Conservation (phyloP, 2,113 vertebrate genomes). For the Rhinichthys klamathensis region DNA sequence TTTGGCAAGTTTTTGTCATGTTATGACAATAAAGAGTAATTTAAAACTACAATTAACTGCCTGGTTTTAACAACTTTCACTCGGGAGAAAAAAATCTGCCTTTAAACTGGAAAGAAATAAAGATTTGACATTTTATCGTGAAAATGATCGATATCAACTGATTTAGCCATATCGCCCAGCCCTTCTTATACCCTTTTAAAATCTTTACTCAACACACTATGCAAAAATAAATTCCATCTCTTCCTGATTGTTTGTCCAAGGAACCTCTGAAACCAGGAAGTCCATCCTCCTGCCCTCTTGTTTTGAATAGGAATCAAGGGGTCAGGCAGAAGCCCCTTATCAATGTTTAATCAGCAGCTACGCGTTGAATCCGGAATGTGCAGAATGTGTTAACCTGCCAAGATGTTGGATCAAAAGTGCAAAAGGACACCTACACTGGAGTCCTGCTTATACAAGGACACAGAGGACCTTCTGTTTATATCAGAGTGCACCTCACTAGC, state of each 20-base stretch:
- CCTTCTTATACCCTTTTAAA: background rate
- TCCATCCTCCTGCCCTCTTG: slow-evolving; percentile 62
- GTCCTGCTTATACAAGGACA: slow-evolving; percentile 21
- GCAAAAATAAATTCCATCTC: background rate
- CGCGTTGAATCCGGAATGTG: slow-evolving; percentile 67
- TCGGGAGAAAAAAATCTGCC: too few species aligned
- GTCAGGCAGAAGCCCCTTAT: slow-evolving; percentile 63
- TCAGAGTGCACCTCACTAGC: background rate
- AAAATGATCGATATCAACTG: too few species aligned
- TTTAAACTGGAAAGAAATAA: too few species aligned
- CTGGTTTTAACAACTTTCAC: too few species aligned
- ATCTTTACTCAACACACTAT: background rate
- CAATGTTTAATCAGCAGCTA: slow-evolving; percentile 49
- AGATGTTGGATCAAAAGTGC: slow-evolving; percentile 20
- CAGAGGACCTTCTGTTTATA: slow-evolving; percentile 24
- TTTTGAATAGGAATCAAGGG: slow-evolving; percentile 68
- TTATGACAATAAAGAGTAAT: too few species aligned
- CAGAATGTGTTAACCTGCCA: slow-evolving; percentile 56
- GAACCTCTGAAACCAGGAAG: slow-evolving; percentile 64
- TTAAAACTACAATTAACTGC: too few species aligned
- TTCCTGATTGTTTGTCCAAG: background rate
- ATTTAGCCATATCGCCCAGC: too few species aligned
- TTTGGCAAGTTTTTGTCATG: too few species aligned
- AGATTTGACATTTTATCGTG: too few species aligned
- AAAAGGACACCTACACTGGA: slow-evolving; percentile 4